Conservation (phyloP, 2,888 invertebrate species). For the Euspilapteryx auroguttella region DNA sequence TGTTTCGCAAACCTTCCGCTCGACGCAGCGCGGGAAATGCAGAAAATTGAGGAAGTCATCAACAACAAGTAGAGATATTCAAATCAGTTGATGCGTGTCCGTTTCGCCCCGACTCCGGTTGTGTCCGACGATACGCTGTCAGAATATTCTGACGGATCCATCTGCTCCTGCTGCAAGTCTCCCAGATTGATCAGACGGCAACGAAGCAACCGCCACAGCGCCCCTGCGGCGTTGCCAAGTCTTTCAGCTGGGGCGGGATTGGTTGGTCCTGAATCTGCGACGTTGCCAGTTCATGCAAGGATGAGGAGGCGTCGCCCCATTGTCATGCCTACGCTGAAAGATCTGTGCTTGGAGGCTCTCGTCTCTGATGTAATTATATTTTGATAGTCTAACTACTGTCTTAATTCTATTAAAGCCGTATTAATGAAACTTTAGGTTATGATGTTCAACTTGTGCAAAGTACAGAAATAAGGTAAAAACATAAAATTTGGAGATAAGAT, state of each 20-base stretch:
- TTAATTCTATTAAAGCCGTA: no score
- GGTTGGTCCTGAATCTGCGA: no score
- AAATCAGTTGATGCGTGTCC: slow-evolving; percentile 36
- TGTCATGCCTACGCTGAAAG: slow-evolving; percentile 42
- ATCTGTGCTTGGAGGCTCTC: slow-evolving; percentile 58
- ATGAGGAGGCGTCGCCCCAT: slow-evolving; percentile 30
- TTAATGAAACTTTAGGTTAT: no score
- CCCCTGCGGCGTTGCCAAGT: slow-evolving; percentile 11
- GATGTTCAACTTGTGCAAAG: no score
- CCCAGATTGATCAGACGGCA: slow-evolving; percentile 13
- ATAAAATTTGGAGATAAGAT: no score
- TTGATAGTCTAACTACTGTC: no score
- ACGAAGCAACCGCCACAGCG: slow-evolving; percentile 12
- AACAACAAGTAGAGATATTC: no score
- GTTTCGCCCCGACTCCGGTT: slow-evolving; percentile 27
- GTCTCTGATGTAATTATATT: slow-evolving; percentile 62
- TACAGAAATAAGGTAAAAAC: no score
- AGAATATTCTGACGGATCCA: slow-evolving; percentile 10
- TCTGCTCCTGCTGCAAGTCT: slow-evolving; percentile 8
- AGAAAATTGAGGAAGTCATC: no score
- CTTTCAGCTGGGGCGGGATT: no score
- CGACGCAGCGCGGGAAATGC: no score
- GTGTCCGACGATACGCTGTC: slow-evolving; percentile 6
- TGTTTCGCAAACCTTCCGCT: no score
- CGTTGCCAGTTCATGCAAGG: slow-evolving; percentile 12